These are phyloP conservation scores for Heliconius erato DNA, from an alignment of 2,888 invertebrate genomes.

Conservation along the genomic window DNA sequence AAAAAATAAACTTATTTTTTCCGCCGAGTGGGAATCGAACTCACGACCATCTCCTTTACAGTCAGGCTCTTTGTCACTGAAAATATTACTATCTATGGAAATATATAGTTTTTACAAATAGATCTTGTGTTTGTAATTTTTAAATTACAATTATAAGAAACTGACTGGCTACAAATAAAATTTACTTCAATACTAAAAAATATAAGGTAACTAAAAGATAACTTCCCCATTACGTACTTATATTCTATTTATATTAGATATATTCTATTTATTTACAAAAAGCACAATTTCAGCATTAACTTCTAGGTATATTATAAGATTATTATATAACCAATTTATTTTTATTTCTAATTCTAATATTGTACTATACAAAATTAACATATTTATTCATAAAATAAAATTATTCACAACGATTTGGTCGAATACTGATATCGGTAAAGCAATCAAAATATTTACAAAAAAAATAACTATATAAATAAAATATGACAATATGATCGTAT, in stretches of 20 bases:
- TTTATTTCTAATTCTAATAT: slow-evolving; percentile 11
- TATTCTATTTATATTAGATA: not conserved
- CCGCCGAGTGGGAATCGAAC: not conserved
- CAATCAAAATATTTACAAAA: slow-evolving; percentile 40
- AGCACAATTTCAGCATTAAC: slow-evolving; percentile 16
- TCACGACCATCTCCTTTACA: not conserved
- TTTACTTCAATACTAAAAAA: not conserved
- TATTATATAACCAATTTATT: slow-evolving; percentile 17
- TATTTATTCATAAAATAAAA: slow-evolving; percentile 52
- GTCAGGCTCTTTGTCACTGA: not conserved
- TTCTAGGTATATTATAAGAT: slow-evolving; percentile 7
- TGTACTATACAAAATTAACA: slow-evolving; percentile 28
- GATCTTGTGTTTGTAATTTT: not conserved
- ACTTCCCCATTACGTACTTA: not conserved
- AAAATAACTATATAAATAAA: not conserved
- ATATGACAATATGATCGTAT: not conserved
- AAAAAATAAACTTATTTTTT: not conserved
- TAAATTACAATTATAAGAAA: not conserved
- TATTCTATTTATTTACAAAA: slow-evolving; percentile 39
- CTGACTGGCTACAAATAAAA: not conserved
- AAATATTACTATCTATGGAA: no score
- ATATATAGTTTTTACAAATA: no score
- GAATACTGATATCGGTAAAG: slow-evolving; percentile 72
- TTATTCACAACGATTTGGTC: slow-evolving; percentile 76
- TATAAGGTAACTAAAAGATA: not conserved